A percentile compares a stretch with the other conserved stretches of the same genome.
phyloP scores from a whole-genome alignment of 2,113 vertebrate species.

The Diadophis punctatus region DNA sequence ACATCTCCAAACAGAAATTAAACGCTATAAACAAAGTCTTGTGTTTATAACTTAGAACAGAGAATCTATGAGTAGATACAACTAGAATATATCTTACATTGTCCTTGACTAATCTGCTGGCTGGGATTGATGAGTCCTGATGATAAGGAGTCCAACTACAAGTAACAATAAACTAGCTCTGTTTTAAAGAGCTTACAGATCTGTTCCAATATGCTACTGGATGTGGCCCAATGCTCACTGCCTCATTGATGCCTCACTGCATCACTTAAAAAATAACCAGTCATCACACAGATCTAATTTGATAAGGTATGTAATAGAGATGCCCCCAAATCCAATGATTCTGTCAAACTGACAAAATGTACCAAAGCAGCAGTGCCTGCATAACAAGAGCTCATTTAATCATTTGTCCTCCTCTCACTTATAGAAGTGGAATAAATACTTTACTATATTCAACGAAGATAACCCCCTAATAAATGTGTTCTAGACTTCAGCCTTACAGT shows the following conservation, averaged over 20 bases:
- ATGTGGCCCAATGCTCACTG: not conserved
- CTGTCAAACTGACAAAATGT: not conserved
- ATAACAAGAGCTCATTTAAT: not conserved
- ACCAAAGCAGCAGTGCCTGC: not conserved
- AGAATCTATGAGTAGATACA: not conserved
- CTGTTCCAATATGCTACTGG: not conserved
- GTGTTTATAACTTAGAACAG: not conserved
- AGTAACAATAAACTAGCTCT: not conserved
- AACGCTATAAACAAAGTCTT: not conserved
- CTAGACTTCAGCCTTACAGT: not conserved
- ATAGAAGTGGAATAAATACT: not conserved
- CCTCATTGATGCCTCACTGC: not conserved
- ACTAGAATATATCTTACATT: not conserved
- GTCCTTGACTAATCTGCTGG: not conserved
- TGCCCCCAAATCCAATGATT: not conserved
- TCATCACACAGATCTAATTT: not conserved
- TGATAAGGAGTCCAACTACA: not conserved
- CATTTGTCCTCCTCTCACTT: not conserved
- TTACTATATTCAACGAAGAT: not conserved
- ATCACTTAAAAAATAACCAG: not conserved
- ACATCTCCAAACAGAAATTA: not conserved
- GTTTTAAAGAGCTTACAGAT: not conserved
- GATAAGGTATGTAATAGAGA: not conserved
- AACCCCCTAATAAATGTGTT: not conserved
- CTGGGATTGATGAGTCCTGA: not conserved